Base-by-base conservation (phyloP, 2,888 invertebrate genomes). In the Epirrhoe tristata region DNA sequence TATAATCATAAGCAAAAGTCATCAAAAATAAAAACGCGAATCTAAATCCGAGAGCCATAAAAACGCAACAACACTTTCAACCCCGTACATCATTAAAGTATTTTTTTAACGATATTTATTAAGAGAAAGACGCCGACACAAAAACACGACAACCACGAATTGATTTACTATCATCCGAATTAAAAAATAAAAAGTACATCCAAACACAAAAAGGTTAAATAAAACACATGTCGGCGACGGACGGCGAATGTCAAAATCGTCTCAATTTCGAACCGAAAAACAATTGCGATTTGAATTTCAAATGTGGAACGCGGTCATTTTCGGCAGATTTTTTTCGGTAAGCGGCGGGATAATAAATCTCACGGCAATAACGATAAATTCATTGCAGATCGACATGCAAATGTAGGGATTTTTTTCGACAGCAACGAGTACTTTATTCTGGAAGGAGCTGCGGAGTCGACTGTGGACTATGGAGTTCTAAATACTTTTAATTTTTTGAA, bases 381-480 rank as follows among this genome's bases (percentile, higher is more conserved):
- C 93, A 93, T 93, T 93, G 92, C 89, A 78, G 87, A 91, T 93
- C 90, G 93, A 91, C 93, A 93, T 93, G 93, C 92, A 93, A 93
- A 93, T 93, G 93, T 85, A 78, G 78, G 79, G 77, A 80, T 86
- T 89, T 91, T 91, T 92, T 93, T 91, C 84, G 84, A 85, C 85
- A 86, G 81, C 80, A 85, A 84, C 83, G 67, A 81, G 84, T 85
- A 84, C 82, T 86, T 87, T 89, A 82, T 85, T 85, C 75, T 73
- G 77, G 74, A 77, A 69, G 66, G 77, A 78, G 58, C 63, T 51
- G 69, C 86, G 58, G 90, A 90, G 86, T 60, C 12, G 78, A 5
- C 7, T 55, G 59, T n/a, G n/a, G n/a, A n/a, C n/a, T n/a, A n/a
- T n/a, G n/a, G n/a, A 51, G 16, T 50, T 14, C 31, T 51, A 31